Evolutionary conservation across 1,140 invertebrate genomes (phyloP).

Genomic region (Polypedilum pembai): DNA sequence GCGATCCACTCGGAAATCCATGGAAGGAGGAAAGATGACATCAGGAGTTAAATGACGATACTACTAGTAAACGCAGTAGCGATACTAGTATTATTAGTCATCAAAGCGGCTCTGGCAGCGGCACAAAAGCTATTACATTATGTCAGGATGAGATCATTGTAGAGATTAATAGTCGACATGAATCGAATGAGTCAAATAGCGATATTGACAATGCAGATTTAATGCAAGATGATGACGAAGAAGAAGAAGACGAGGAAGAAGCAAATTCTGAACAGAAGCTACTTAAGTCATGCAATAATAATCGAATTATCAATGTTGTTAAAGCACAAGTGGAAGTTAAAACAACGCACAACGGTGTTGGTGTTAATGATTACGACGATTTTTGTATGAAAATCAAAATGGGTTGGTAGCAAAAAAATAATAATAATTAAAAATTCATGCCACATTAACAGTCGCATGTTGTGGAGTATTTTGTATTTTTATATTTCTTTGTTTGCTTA

Average conservation of each 20-base stretch:
- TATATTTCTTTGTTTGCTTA: too few relatives aligned
- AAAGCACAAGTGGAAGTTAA: constrained; percentile 3
- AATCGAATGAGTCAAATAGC: constrained; percentile 34
- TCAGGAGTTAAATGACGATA: constrained; percentile 43
- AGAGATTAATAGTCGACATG: constrained; percentile 36
- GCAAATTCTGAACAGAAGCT: constrained; percentile 32
- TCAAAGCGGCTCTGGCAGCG: constrained; percentile 40
- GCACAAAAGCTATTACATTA: constrained; percentile 37
- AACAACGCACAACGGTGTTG: not conserved
- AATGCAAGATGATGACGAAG: constrained; percentile 40
- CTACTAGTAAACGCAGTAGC: constrained; percentile 31
- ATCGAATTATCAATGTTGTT: not conserved
- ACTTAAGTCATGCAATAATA: not conserved
- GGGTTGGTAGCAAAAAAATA: not conserved
- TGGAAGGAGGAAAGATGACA: constrained; percentile 42
- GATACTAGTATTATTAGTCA: constrained; percentile 36
- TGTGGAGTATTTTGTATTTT: too few relatives aligned
- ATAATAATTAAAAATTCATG: too few relatives aligned
- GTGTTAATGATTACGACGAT: not conserved
- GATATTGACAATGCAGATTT: constrained; percentile 37
- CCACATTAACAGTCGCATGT: too few relatives aligned
- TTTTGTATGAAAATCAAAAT: constrained; percentile 18
- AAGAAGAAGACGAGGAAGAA: constrained; percentile 43
- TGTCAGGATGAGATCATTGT: constrained; percentile 35
- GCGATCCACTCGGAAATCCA: constrained; percentile 18